phyloP scores from a whole-genome alignment of 2,888 invertebrate species.

The Dicyrtomina minuta region DNA sequence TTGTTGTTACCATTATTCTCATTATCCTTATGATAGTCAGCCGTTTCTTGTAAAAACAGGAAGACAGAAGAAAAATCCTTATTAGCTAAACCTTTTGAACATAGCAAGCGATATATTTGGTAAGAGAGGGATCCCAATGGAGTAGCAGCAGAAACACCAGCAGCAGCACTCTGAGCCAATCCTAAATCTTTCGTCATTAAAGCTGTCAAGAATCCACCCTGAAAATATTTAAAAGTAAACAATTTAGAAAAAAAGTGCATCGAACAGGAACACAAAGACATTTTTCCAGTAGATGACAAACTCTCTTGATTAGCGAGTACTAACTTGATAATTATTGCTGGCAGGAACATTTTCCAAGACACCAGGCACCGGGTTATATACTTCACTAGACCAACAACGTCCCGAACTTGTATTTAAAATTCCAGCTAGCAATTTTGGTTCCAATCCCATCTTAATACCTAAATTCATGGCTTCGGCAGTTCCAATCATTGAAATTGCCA shows the following conservation, averaged over 20 bases:
- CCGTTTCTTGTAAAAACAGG: conserved; percentile 66
- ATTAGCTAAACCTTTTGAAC: conserved; percentile 72
- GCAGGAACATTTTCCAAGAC: conserved; percentile 81
- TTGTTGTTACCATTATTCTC: not conserved
- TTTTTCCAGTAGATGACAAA: conserved; percentile 1
- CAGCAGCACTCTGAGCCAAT: conserved; percentile 83
- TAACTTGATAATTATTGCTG: conserved; percentile 72
- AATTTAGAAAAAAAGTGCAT: not conserved
- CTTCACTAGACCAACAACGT: conserved; percentile 92
- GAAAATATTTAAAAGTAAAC: conserved; percentile 37
- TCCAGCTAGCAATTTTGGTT: conserved; percentile 79
- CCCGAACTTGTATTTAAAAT: conserved; percentile 94
- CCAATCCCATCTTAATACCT: conserved; percentile 84
- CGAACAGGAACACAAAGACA: too few species aligned
- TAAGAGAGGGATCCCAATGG: conserved; percentile 86
- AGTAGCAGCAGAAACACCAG: conserved; percentile 74
- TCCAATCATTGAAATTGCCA: conserved; percentile 94
- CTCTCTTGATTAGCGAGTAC: not conserved
- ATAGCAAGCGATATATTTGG: conserved; percentile 83
- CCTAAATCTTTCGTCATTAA: conserved; percentile 93
- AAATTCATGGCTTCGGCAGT: conserved; percentile 94
- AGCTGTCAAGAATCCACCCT: conserved; percentile 78
- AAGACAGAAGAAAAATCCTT: conserved; percentile 94
- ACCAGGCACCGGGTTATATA: conserved; percentile 96
- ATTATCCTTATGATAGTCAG: too few species aligned